Evolutionary conservation across 2,797 vertebrate genomes (phyloP).

Genomic region (Acanthis flammea): DNA sequence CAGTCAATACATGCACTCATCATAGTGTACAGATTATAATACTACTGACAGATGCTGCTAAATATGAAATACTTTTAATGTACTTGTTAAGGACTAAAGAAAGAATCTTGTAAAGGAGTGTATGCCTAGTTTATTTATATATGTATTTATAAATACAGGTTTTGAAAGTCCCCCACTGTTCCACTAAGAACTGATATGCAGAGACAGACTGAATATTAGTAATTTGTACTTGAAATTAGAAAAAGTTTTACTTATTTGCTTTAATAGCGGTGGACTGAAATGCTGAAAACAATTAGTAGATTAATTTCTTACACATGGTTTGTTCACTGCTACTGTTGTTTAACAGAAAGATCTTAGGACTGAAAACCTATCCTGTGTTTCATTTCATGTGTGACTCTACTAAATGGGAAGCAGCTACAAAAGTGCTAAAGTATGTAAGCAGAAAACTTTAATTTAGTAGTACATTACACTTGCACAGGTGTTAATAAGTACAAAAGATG

Average conservation of each 20-base stretch:
- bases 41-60: conserved; percentile 55
- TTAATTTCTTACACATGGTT: not conserved
- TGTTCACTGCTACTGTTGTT: not conserved
- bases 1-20: conserved; percentile 54
- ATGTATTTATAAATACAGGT: not conserved
- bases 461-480: not conserved
- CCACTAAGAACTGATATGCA: not conserved
- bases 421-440: not conserved
- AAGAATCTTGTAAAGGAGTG: not conserved
- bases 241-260: not conserved
- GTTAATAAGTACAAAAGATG: conserved; percentile 27
- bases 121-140: not conserved
- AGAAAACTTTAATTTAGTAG: not conserved
- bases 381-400: not conserved
- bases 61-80: conserved; percentile 55
- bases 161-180: not conserved
- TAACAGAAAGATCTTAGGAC: not conserved
- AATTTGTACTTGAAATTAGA: not conserved
- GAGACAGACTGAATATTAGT: not conserved
- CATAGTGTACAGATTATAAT: conserved; percentile 1
- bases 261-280: not conserved
- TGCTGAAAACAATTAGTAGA: not conserved
- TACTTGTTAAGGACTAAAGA: not conserved
- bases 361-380: not conserved
- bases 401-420: not conserved